Evolutionary conservation across 2,888 invertebrate species (phyloP).

Genomic region (Sialis fuliginosa): DNA sequence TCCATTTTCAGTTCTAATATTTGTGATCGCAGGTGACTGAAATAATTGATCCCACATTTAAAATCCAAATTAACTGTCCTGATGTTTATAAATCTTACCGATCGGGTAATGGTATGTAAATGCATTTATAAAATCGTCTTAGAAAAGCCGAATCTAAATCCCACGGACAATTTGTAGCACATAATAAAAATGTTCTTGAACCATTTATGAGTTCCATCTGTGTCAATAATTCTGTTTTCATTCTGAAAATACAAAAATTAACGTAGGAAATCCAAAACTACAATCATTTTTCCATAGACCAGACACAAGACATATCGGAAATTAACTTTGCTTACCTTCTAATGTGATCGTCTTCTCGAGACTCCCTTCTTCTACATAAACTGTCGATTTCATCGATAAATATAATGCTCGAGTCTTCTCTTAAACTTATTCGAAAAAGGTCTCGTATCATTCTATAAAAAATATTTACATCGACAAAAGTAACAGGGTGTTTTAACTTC

Average conservation of each 20-base stretch:
- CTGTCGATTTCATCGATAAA: slow-evolving; percentile 43
- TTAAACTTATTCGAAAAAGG: slow-evolving; percentile 18
- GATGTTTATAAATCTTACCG: slow-evolving; percentile 14
- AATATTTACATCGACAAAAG: background rate
- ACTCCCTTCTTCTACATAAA: slow-evolving; percentile 29
- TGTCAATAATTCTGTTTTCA: slow-evolving; percentile 36
- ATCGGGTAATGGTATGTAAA: slow-evolving; percentile 35
- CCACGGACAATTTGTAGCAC: slow-evolving; percentile 44
- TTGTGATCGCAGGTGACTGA: slow-evolving; percentile 16
- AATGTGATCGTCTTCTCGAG: slow-evolving; percentile 29
- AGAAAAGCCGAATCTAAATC: slow-evolving; percentile 38
- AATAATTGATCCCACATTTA: background rate
- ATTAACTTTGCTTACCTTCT: slow-evolving; percentile 19
- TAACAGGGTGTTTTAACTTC: background rate
- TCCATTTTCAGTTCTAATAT: slow-evolving; percentile 17
- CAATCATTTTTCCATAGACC: no score
- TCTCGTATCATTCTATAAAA: slow-evolving; percentile 15
- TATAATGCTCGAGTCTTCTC: slow-evolving; percentile 24
- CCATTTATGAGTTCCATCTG: slow-evolving; percentile 27
- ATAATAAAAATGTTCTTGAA: slow-evolving; percentile 25
- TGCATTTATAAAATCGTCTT: slow-evolving; percentile 33
- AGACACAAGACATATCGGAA: background rate
- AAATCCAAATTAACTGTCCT: no score
- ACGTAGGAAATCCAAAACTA: no score
- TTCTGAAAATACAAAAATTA: slow-evolving; percentile 16